Evolutionary conservation across 2,113 vertebrate genomes (phyloP).

Genomic region (Sylvietta virens): DNA sequence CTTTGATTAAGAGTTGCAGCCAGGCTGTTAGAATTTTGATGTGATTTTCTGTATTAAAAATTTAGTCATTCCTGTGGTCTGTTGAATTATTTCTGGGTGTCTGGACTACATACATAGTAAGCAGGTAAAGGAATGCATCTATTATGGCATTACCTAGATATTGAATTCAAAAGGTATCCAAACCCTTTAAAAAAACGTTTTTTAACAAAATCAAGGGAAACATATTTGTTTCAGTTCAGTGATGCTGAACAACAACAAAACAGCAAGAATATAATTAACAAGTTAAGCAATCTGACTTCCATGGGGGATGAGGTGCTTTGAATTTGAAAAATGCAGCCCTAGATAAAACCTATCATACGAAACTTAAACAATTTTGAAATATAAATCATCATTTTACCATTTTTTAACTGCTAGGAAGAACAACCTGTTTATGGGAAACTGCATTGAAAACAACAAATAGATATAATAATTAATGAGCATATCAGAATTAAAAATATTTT

Average conservation of each 20-base stretch:
- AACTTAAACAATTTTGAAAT: slow-evolving; percentile 30
- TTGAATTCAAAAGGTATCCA: neutral
- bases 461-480: slow-evolving; percentile 75
- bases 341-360: slow-evolving; percentile 3
- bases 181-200: neutral
- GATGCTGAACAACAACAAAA: neutral
- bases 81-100: neutral
- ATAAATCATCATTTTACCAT: slow-evolving; percentile 29
- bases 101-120: neutral
- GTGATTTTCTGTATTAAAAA: neutral
- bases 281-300: neutral
- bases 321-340: slow-evolving; percentile 6
- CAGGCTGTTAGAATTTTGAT: neutral
- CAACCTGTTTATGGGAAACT: slow-evolving; percentile 17
- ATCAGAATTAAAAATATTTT: slow-evolving; percentile 75
- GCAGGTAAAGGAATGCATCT: slow-evolving; percentile 19
- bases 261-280: neutral
- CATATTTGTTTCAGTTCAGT: slow-evolving; percentile 18
- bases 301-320: neutral
- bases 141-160: neutral
- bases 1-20: neutral
- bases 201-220: neutral
- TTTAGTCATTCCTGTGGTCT: neutral
- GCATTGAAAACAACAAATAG: slow-evolving; percentile 55
- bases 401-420: slow-evolving; percentile 47